Base-by-base conservation (phyloP, 1,140 invertebrate genomes). In the Amyelois transitella region DNA sequence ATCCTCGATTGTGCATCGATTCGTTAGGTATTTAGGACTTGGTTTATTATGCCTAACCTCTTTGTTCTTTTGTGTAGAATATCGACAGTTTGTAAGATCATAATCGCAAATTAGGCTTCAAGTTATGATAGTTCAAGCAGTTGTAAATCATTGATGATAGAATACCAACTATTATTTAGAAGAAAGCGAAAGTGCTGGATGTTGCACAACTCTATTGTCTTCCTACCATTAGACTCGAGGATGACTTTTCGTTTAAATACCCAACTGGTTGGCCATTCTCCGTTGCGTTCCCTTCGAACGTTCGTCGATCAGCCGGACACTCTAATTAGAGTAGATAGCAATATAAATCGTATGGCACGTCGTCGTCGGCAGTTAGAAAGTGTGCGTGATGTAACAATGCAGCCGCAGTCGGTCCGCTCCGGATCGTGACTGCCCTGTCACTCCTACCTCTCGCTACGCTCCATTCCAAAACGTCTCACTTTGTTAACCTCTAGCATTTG, bases 121-220 rank as follows among this genome's bases (percentile, higher is more conserved):
- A 56, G 44, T 56, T 51, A 38, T n/a, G n/a, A 25, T 18, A 55
- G 25, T 48, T 48, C 45, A 1, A 12, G 21, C 24, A 12, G 47
- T 24, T 32, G 45, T 55, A 55, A 55, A 38, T 43, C 25, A 38
- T 25, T 51, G 25, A 51, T 53, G 53, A 59, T 53, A 59, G 53
- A 61, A 57, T 55, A 59, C 53, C 56, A 48, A 58, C 67, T 51
- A 63, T 58, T 65, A 55, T 66, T 66, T 55, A 55, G 55, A 63
- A 56, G 66, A 69, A 65, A 67, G 58, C 44, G 67, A 79, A 72
- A 70, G 66, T 66, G 60, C 63, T 58, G 52, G 44, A 55, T 58
- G 72, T 78, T 78, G 60, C 75, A 71, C 66, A 80, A 78, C 61
- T 52, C 69, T 51, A 78, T 80, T 80, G 77, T 75, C 69, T 68